A percentile compares a stretch with the other conserved stretches of the same genome.
These are phyloP conservation scores for Catharus fuscescens DNA, from an alignment of 2,113 vertebrate species.

Conservation along the genomic window DNA sequence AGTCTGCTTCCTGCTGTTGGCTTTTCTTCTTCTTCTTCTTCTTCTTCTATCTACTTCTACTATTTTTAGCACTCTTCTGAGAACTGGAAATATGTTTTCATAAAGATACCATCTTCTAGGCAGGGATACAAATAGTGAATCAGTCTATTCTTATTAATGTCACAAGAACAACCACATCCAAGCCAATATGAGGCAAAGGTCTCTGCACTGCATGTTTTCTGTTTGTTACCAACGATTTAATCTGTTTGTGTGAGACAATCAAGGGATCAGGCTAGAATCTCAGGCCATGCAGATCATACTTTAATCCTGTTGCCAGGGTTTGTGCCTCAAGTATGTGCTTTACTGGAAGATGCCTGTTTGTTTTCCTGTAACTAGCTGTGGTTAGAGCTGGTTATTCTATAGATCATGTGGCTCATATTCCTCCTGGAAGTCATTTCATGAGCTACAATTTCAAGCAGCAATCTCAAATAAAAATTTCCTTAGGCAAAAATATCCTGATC, in stretches of 20 bases:
- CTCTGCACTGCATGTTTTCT: background rate
- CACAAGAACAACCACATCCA: background rate
- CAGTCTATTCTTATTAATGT: background rate
- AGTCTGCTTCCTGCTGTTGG: background rate
- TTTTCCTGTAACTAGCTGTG: conserved; percentile 4
- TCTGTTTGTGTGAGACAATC: background rate
- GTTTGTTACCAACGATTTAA: background rate
- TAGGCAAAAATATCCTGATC: background rate
- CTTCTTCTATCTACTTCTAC: background rate
- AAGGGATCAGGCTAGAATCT: background rate
- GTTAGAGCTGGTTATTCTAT: background rate
- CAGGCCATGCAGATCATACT: background rate
- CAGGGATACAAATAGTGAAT: background rate
- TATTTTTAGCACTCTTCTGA: conserved; percentile 20
- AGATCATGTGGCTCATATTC: background rate
- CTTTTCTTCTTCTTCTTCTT: background rate
- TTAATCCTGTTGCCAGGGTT: background rate
- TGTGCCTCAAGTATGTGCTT: background rate
- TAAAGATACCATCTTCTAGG: background rate
- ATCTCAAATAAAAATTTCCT: background rate
- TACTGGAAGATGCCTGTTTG: background rate
- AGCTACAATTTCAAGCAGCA: background rate
- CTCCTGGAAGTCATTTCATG: background rate
- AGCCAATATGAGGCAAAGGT: background rate
- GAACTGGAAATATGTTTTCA: conserved; percentile 30